Conservation (phyloP, 2,113 vertebrate genomes). For the Guaruba guarouba region DNA sequence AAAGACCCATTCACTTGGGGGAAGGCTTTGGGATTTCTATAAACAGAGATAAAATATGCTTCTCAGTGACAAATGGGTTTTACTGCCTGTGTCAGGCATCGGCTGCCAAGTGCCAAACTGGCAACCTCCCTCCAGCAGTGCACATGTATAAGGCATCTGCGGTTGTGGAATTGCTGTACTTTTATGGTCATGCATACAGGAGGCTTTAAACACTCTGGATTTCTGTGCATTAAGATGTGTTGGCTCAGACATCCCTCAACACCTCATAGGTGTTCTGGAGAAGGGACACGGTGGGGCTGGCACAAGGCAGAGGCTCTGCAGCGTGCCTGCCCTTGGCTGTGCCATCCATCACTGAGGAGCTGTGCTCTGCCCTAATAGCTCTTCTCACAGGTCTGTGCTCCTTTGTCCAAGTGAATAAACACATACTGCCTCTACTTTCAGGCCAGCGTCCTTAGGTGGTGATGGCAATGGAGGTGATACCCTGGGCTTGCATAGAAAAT, state of each 20-base stretch:
- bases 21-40: neutral
- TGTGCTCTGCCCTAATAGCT: neutral
- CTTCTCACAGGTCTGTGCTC: neutral
- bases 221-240: neutral
- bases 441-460: neutral
- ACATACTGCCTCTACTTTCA: neutral
- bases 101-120: constrained; percentile 32
- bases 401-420: neutral
- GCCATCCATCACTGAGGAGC: neutral
- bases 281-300: neutral
- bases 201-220: neutral
- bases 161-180: neutral
- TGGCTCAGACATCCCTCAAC: neutral
- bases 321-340: neutral
- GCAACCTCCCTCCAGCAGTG: neutral
- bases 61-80: neutral
- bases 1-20: neutral
- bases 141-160: neutral
- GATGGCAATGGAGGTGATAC: neutral
- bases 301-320: neutral
- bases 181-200: constrained; percentile 35
- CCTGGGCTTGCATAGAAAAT: neutral
- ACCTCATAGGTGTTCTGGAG: neutral
- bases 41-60: neutral
- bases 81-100: neutral